Conservation (phyloP, 2,888 invertebrate genomes). For the Platycheirus albimanus region DNA sequence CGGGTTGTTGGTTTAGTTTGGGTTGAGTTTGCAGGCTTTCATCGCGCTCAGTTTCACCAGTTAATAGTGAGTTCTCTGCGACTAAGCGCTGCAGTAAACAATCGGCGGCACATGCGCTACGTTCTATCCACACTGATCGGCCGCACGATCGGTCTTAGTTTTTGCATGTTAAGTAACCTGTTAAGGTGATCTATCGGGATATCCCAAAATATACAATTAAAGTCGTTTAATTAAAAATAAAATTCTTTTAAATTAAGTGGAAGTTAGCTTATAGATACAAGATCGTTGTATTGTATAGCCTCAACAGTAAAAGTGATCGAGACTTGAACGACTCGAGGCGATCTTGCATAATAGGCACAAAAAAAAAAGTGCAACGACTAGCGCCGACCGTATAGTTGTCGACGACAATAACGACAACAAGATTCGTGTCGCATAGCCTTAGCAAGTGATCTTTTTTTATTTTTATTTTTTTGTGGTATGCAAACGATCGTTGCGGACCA, state of each 20-base stretch:
- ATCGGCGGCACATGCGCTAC: slow-evolving; percentile 77
- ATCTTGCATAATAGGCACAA: slow-evolving; percentile 70
- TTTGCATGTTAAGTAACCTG: slow-evolving; percentile 43
- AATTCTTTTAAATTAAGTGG: slow-evolving; percentile 43
- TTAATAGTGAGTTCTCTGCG: slow-evolving; percentile 77
- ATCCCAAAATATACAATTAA: slow-evolving; percentile 47
- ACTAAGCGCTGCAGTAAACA: slow-evolving; percentile 78
- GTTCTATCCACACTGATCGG: slow-evolving; percentile 74
- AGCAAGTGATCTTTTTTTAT: slow-evolving; percentile 56
- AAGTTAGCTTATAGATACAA: slow-evolving; percentile 18
- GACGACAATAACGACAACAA: slow-evolving; percentile 46
- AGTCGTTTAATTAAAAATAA: slow-evolving; percentile 40
- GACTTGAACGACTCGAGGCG: slow-evolving; percentile 33
- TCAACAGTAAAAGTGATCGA: slow-evolving; percentile 31
- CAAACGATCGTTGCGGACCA: slow-evolving; percentile 64
- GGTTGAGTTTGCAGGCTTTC: slow-evolving; percentile 45
- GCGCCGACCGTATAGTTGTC: slow-evolving; percentile 12
- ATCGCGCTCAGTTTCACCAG: slow-evolving; percentile 60
- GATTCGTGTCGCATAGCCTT: slow-evolving; percentile 43
- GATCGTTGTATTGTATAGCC: slow-evolving; percentile 45
- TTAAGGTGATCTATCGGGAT: slow-evolving; percentile 41
- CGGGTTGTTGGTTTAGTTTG: slow-evolving; percentile 40
- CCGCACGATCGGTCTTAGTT: slow-evolving; percentile 47
- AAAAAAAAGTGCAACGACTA: slow-evolving; percentile 44
- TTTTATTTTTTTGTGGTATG: slow-evolving; percentile 47